phyloP scores from a whole-genome alignment of 2,888 invertebrate genomes.

The Volucella inanis region DNA sequence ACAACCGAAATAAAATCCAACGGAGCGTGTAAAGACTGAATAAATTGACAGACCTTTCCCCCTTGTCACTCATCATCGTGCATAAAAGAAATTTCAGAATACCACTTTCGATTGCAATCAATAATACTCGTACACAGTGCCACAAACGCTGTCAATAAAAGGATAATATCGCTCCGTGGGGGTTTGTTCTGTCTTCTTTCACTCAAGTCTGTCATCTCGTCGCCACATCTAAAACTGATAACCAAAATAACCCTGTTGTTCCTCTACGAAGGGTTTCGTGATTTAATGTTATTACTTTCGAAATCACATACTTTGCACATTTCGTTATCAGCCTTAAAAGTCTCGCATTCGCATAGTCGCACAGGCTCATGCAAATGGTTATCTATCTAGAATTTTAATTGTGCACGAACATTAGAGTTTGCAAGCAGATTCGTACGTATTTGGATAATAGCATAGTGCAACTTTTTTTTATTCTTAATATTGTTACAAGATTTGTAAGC shows the following conservation, averaged over 20 bases:
- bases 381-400: constrained; percentile 51
- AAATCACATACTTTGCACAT: constrained; percentile 59
- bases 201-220: constrained; percentile 48
- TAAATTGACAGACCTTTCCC: constrained; percentile 41
- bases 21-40: constrained; percentile 58
- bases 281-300: constrained; percentile 71
- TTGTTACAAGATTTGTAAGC: constrained; percentile 61
- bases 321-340: constrained; percentile 60
- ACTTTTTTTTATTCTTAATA: constrained; percentile 43
- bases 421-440: constrained; percentile 14
- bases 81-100: constrained; percentile 39
- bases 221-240: constrained; percentile 64
- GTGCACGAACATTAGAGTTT: constrained; percentile 25
- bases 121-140: constrained; percentile 68
- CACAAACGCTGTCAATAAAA: constrained; percentile 69
- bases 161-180: constrained; percentile 65
- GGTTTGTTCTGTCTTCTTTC: constrained; percentile 39
- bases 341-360: not conserved
- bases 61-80: constrained; percentile 27
- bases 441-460: constrained; percentile 46
- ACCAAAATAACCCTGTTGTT: constrained; percentile 34
- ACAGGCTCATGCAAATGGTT: not conserved
- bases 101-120: constrained; percentile 70
- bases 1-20: constrained; percentile 55
- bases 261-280: constrained; percentile 57